phyloP scores from a whole-genome alignment of 2,113 vertebrate species.

The Aythya baeri region DNA sequence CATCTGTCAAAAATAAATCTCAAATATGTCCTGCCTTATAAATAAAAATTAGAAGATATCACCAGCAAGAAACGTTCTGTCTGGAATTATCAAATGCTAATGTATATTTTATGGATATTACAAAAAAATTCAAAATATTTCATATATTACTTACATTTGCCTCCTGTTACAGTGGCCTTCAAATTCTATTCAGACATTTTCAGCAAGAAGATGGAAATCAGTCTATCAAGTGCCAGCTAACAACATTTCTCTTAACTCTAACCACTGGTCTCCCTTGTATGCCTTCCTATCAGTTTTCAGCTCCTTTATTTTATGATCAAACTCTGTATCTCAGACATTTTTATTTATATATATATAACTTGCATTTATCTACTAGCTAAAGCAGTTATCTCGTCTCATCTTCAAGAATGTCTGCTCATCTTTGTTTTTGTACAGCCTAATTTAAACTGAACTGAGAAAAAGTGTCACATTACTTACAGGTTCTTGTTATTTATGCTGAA shows the following conservation, averaged over 20 bases:
- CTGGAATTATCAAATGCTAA: neutral
- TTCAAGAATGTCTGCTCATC: neutral
- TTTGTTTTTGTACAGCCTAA: neutral
- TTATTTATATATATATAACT: neutral
- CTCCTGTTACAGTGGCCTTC: neutral
- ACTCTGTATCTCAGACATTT: neutral
- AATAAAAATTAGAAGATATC: neutral
- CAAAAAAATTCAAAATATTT: neutral
- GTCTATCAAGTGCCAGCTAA: neutral
- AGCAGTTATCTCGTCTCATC: neutral
- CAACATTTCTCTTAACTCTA: neutral
- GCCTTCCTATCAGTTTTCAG: neutral
- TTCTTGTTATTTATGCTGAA: slow-evolving; percentile 39
- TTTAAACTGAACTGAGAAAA: neutral
- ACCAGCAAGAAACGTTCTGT: neutral
- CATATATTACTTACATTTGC: neutral
- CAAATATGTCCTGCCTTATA: neutral
- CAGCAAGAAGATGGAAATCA: neutral
- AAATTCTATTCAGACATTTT: neutral
- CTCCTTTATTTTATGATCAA: neutral
- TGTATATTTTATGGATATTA: neutral
- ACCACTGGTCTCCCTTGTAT: neutral
- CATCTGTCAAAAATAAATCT: neutral
- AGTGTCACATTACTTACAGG: neutral
- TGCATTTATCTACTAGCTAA: neutral